Evolutionary conservation across 1,140 invertebrate genomes (phyloP), one percentile per base, ranked within the genome.

Genomic region (Drosophila fuyamai): DNA sequence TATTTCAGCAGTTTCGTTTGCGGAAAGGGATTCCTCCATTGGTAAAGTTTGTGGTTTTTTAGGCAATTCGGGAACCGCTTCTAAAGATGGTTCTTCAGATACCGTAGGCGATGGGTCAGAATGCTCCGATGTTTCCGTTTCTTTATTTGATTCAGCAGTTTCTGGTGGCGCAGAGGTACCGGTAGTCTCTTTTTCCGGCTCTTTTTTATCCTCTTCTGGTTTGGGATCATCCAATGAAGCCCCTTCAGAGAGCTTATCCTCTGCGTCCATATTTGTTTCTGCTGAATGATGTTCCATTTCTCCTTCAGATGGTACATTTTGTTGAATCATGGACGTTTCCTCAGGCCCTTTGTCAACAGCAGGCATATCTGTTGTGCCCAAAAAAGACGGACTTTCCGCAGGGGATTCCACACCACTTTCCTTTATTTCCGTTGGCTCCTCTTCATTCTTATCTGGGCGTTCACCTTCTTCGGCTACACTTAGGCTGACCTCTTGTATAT

Each of bases 401-500:
- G 16, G 5, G 18, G 29, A 5, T 32, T 1, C 9, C 12, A 2
- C 14, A 9, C 3, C 18, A 2, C 8, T 14, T n/a, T 32, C 13
- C 29, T 44, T 16, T 1, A 27, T 23, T 40, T 16, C 40, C 9
- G 12, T 14, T 8, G 13, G 12, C 13, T 47, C 44, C 4, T 44
- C 29, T 41, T 58, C 53, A 13, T 48, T 5, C 10, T 44, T 41
- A 3, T 36, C 27, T 7, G 8, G 2, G 4, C 6, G 9, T 23
- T 35, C 36, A 41, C 12, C 12, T 16, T 27, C 38, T 36, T 7
- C 32, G 8, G 18, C 65, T 8, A n/a, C 62, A 57, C 32, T 74
- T 2, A 57, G 6, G 41, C 70, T 29, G 10, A 54, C 9, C 9
- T 56, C 72, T 10, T 51, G 35, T 1, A 65, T 63, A 16, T 53